These are phyloP conservation scores for Drosophila nr. perissopoda DNA, from an alignment of 2,888 invertebrate genomes.

Conservation along the genomic window DNA sequence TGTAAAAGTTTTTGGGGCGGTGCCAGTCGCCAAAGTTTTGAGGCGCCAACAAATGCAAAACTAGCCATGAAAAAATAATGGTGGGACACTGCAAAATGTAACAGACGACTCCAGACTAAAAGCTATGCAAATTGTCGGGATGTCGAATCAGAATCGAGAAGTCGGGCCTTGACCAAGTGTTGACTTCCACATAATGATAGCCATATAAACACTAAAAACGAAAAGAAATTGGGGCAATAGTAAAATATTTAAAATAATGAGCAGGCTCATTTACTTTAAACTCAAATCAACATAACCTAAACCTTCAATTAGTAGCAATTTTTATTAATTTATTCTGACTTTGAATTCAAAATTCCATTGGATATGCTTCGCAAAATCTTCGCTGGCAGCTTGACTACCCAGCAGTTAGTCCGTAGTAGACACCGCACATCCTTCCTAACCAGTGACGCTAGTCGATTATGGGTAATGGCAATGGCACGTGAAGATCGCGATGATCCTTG, in stretches of 20 bases:
- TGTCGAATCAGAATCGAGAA: neutral
- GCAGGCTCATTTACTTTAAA: neutral
- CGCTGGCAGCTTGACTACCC: neutral
- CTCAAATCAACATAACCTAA: neutral
- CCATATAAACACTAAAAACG: neutral
- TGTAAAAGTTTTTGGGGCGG: constrained; percentile 45
- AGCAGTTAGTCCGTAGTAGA: neutral
- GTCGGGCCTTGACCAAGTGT: constrained; percentile 51
- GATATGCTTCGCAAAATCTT: constrained; percentile 24
- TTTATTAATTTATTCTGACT: neutral
- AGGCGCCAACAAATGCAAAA: constrained; percentile 68
- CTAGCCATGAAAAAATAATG: constrained; percentile 32
- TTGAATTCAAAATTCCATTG: constrained; percentile 25
- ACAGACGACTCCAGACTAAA: constrained; percentile 47
- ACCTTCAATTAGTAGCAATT: neutral
- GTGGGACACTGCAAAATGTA: constrained; percentile 30
- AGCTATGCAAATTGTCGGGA: constrained; percentile 68
- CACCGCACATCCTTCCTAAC: neutral
- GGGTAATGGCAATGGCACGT: too few relatives aligned
- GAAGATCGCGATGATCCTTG: neutral
- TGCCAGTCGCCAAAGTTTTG: constrained; percentile 75
- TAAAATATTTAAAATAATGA: neutral
- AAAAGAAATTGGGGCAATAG: neutral
- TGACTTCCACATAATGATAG: neutral
- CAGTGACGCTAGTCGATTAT: neutral